Base-by-base conservation (phyloP, 2,888 invertebrate genomes). In the Agriopis leucophaearia region DNA sequence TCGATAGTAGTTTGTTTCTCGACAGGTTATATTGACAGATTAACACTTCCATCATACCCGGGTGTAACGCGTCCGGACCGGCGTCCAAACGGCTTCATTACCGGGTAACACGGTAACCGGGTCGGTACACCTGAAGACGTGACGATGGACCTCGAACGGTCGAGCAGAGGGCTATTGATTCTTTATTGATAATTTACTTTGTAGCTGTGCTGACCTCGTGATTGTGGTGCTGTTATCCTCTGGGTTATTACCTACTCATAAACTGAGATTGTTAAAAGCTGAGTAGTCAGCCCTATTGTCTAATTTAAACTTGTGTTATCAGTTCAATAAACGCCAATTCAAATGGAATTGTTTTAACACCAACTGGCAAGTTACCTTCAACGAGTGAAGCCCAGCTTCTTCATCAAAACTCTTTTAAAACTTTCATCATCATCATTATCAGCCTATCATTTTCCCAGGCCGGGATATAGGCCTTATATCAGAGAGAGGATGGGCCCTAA, bases 21-120 rank as follows among this genome's bases (percentile, higher is more conserved):
- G n/a, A 16, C 47, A 27, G n/a, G 36, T 27, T 27, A 27, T 27
- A 27, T 27, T 27, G 27, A 7, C 47, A 27, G 35, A 15, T 56
- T 13, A 56, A 56, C 40, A 55, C 60, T 18, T 66, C 15, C 36
- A 50, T 61, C 51, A 42, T 16, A 27, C 27, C 42, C 38, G 27
- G 1, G n/a, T 18, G 10, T 2, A 16, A 0, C 3, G 27, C 36
- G 16, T 13, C 45, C 52, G 38, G 60, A 27, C 40, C 55, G 78
- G 40, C 83, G 83, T 83, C 84, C 80, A 68, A 86, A 88, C 86
- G 85, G 82, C 80, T 83, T 81, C 86, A 87, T 88, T 87, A 87
- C 85, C 85, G 82, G 79, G 79, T 68, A 48, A 73, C 74, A 69
- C 72, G 75, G 71, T 50, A 48, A 52, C 38, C 15, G 35, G 38